Percentiles rank a stretch among this genome's conserved stretches.
Conservation (phyloP, 2,797 vertebrate species). For the Gallinago solitaria region DNA sequence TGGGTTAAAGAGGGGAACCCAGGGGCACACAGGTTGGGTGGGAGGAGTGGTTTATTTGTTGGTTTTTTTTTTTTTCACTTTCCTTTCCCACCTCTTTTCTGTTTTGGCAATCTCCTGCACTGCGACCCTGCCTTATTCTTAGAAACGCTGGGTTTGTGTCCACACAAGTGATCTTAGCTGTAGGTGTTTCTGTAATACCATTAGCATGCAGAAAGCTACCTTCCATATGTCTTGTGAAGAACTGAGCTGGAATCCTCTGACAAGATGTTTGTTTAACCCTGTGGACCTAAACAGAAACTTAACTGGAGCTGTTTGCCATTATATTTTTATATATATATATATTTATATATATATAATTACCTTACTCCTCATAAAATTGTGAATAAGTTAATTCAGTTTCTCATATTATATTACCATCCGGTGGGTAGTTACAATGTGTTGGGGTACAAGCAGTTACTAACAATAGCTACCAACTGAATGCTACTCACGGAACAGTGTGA, state of each 20-base stretch:
- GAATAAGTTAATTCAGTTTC: slow-evolving; percentile 4
- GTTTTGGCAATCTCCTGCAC: neutral
- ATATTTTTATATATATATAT: too few species aligned
- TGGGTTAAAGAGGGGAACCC: neutral
- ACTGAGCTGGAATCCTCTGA: neutral
- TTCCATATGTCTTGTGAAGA: neutral
- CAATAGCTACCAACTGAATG: neutral
- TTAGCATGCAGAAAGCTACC: neutral
- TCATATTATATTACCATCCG: neutral
- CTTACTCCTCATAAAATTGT: neutral
- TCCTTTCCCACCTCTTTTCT: neutral
- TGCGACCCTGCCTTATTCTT: neutral
- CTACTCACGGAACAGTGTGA: neutral
- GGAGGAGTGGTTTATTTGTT: fast-evolving
- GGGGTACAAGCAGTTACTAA: neutral
- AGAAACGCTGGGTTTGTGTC: neutral
- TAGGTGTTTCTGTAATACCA: neutral
- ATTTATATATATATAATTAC: neutral
- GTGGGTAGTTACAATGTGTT: neutral
- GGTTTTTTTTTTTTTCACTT: neutral
- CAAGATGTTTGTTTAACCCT: neutral
- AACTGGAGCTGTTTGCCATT: neutral
- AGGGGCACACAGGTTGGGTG: neutral
- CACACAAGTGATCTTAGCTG: neutral
- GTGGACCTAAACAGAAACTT: neutral